Conservation (phyloP, 2,113 vertebrate genomes). For the Siniperca chuatsi region DNA sequence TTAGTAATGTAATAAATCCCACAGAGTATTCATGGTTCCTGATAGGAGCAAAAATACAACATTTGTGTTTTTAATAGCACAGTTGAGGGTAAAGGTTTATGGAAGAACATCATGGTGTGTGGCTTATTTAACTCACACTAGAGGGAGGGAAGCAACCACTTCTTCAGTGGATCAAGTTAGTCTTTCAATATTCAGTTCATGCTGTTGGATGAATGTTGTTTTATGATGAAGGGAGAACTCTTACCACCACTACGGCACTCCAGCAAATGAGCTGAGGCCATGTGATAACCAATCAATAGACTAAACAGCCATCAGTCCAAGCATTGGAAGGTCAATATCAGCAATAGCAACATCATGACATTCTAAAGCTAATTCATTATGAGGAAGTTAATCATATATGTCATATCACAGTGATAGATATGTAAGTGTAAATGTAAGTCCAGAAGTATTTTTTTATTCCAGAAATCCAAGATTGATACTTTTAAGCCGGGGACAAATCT, state of each 20-base stretch:
- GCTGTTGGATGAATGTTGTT: background rate
- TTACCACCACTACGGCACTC: background rate
- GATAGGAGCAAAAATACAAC: background rate
- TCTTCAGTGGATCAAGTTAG: background rate
- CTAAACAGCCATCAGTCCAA: slow-evolving; percentile 13
- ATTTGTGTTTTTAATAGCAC: background rate
- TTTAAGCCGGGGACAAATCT: background rate
- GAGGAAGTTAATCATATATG: background rate
- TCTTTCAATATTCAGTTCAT: background rate
- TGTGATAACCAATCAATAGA: background rate
- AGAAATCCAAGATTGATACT: background rate
- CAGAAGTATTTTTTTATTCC: background rate
- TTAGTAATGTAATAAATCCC: slow-evolving; percentile 8
- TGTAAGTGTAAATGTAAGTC: background rate
- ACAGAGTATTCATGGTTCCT: background rate
- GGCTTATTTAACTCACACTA: background rate
- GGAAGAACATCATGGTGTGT: background rate
- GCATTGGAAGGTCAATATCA: slow-evolving; percentile 14
- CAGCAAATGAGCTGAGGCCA: slow-evolving; percentile 9
- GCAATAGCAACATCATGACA: background rate
- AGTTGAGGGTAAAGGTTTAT: background rate
- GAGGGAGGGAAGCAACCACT: background rate
- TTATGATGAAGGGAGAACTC: background rate
- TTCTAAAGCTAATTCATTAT: background rate
- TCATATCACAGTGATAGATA: background rate